Evolutionary conservation across 2,113 vertebrate species (phyloP).

Genomic region (Uria lomvia): DNA sequence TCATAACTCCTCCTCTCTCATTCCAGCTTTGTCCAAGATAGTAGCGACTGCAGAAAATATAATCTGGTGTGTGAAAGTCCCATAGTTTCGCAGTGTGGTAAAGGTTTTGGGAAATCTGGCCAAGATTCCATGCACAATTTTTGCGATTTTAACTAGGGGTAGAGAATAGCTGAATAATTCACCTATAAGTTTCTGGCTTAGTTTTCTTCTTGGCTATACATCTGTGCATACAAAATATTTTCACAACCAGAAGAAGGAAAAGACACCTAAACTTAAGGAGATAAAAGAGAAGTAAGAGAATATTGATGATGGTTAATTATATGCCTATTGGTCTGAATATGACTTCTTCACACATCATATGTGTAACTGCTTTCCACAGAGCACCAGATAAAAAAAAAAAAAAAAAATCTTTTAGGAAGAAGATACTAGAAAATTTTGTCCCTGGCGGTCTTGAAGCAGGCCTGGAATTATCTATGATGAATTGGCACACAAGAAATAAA

Average conservation of each 20-base stretch:
- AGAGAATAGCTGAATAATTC: neutral
- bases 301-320: neutral
- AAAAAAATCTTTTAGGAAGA: neutral
- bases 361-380: neutral
- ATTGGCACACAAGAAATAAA: neutral
- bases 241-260: neutral
- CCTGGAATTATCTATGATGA: neutral
- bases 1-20: neutral
- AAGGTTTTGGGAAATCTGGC: neutral
- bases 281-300: neutral
- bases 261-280: neutral
- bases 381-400: neutral
- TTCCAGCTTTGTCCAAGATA: neutral
- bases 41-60: neutral
- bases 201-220: neutral
- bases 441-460: neutral
- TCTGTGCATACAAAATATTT: neutral
- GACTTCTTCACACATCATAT: neutral
- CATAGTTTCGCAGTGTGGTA: neutral
- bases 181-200: neutral
- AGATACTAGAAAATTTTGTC: neutral
- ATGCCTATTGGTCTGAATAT: neutral
- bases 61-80: neutral
- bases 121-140: neutral
- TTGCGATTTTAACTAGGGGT: neutral